Percentiles rank a stretch among this genome's conserved stretches.
These are phyloP conservation scores for Samia ricini DNA, from an alignment of 1,140 invertebrate genomes.

Conservation along the genomic window DNA sequence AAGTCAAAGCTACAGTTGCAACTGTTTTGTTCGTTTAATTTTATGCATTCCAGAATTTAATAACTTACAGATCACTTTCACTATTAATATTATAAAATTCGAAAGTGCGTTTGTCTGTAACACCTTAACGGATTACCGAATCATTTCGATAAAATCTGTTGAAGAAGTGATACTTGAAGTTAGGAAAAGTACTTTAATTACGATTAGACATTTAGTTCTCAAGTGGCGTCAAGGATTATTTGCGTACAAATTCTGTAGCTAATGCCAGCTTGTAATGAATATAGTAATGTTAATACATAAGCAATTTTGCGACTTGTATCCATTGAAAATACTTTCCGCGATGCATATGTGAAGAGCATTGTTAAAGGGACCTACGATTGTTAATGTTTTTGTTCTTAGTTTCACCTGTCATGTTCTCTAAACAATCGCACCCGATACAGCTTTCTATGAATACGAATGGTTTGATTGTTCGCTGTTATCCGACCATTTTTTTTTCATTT, in stretches of 20 bases:
- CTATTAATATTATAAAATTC: not conserved
- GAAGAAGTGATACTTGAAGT: not conserved
- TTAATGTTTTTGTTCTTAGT: constrained; percentile 27
- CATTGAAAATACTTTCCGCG: constrained; percentile 20
- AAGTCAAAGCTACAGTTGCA: no score
- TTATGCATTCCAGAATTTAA: not conserved
- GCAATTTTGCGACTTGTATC: no score
- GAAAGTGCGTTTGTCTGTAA: not conserved
- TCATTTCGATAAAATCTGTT: not conserved
- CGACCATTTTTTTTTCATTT: not conserved
- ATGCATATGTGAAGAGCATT: constrained; percentile 20
- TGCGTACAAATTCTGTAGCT: no score
- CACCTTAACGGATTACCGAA: not conserved
- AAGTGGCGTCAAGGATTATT: not conserved
- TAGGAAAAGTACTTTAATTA: not conserved
- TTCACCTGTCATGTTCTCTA: constrained; percentile 17
- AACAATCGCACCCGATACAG: constrained; percentile 6
- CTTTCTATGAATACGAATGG: constrained; percentile 8
- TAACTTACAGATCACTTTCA: not conserved
- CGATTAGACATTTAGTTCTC: not conserved
- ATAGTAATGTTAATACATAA: no score
- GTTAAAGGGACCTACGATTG: constrained; percentile 17
- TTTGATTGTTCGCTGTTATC: not conserved
- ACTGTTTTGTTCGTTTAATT: no score
- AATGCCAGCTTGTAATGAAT: no score